Conservation (phyloP, 2,113 vertebrate species). For the Anthoscopus minutus region DNA sequence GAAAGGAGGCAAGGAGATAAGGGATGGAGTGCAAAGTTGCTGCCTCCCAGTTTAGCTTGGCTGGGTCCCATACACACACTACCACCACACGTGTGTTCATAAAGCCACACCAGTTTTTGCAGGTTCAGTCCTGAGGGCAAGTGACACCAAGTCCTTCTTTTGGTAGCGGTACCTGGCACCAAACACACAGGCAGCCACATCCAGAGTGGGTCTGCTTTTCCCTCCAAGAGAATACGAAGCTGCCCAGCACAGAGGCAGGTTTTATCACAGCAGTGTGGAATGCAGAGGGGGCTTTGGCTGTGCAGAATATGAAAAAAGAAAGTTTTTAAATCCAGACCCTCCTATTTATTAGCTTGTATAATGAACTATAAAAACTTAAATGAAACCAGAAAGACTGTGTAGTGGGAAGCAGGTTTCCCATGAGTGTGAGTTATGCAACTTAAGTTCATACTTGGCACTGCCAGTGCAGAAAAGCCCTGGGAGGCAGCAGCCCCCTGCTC, state of each 20-base stretch:
- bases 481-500: neutral
- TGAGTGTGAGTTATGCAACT: neutral
- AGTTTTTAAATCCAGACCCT: neutral
- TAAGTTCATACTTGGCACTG: neutral
- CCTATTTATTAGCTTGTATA: slow-evolving; percentile 9
- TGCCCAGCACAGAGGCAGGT: fast-evolving
- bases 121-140: neutral
- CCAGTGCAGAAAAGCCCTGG: neutral
- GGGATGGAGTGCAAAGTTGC: neutral
- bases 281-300: neutral
- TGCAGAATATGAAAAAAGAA: neutral
- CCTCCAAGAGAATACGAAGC: neutral
- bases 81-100: fast-evolving
- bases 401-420: neutral
- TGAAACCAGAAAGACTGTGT: neutral
- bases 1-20: neutral
- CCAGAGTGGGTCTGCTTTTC: neutral
- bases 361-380: slow-evolving; percentile 1
- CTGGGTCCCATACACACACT: neutral
- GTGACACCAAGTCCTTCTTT: neutral
- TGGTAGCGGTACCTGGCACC: neutral
- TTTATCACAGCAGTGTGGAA: neutral
- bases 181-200: neutral
- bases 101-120: neutral
- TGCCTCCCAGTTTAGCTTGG: neutral